Evolutionary conservation across 2,113 vertebrate genomes (phyloP).

Genomic region (Salminus brasiliensis): DNA sequence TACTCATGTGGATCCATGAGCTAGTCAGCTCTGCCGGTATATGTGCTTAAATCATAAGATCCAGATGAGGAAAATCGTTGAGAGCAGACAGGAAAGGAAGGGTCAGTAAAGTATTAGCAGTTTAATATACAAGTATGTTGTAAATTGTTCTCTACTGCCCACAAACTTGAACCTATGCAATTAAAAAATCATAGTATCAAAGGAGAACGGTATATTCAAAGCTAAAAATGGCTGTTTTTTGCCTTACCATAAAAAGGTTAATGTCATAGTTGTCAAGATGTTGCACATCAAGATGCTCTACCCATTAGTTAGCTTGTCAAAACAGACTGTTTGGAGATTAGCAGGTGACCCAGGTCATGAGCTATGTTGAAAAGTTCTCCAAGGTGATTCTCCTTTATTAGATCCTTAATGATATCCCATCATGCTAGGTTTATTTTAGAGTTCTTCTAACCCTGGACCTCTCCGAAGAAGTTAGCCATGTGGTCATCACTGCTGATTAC

Average conservation of each 20-base stretch:
- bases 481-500: conserved; percentile 23
- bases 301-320: background rate
- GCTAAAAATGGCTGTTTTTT: background rate
- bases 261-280: background rate
- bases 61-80: too few species aligned
- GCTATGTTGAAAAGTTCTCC: background rate
- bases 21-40: too few species aligned
- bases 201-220: too few species aligned
- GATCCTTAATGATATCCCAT: background rate
- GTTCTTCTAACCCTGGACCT: background rate
- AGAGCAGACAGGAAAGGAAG: too few species aligned
- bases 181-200: too few species aligned
- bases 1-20: too few species aligned
- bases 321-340: background rate
- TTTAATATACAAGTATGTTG: too few species aligned
- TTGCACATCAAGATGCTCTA: background rate
- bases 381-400: background rate
- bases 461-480: background rate
- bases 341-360: background rate
- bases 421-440: background rate
- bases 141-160: too few species aligned
- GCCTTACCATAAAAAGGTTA: background rate
- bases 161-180: too few species aligned
- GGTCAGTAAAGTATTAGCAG: too few species aligned
- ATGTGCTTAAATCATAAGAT: too few species aligned